Conservation (phyloP, 2,888 invertebrate genomes). For the Hirtodrosophila trivittata region DNA sequence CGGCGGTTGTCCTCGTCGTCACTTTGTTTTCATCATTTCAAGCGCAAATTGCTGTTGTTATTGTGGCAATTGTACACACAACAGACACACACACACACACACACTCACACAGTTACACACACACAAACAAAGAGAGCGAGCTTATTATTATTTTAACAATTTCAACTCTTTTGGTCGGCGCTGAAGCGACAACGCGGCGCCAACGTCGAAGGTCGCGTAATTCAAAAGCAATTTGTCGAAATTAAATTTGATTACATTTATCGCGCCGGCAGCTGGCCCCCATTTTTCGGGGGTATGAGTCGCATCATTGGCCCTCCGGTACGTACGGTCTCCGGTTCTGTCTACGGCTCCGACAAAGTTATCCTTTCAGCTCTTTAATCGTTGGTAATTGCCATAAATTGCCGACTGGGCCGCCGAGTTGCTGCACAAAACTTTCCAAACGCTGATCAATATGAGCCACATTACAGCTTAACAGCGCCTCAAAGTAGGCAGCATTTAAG, state of each 20-base stretch:
- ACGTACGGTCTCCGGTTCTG: constrained; percentile 3
- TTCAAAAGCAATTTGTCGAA: constrained; percentile 79
- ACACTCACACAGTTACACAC: constrained; percentile 23
- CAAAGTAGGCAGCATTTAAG: constrained; percentile 2
- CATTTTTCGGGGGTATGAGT: not conserved
- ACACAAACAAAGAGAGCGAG: constrained; percentile 11
- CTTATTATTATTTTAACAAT: constrained; percentile 78
- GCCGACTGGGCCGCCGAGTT: constrained; percentile 6
- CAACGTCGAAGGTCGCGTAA: constrained; percentile 71
- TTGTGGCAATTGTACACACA: constrained; percentile 50
- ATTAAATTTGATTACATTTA: constrained; percentile 78
- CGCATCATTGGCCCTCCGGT: too few species aligned
- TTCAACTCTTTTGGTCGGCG: constrained; percentile 61
- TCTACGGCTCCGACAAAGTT: constrained; percentile 32
- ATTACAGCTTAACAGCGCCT: constrained; percentile 19
- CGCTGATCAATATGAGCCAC: constrained; percentile 39
- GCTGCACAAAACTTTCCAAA: constrained; percentile 4
- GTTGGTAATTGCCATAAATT: constrained; percentile 62
- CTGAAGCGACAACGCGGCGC: constrained; percentile 42
- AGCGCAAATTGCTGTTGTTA: constrained; percentile 70
- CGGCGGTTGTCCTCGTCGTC: constrained; percentile 11
- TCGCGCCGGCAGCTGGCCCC: constrained; percentile 59
- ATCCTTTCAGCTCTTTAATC: constrained; percentile 54
- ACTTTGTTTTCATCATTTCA: constrained; percentile 62
- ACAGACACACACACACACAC: constrained; percentile 10